Conservation (phyloP, 2,113 vertebrate species). For the Rhineura floridana region DNA sequence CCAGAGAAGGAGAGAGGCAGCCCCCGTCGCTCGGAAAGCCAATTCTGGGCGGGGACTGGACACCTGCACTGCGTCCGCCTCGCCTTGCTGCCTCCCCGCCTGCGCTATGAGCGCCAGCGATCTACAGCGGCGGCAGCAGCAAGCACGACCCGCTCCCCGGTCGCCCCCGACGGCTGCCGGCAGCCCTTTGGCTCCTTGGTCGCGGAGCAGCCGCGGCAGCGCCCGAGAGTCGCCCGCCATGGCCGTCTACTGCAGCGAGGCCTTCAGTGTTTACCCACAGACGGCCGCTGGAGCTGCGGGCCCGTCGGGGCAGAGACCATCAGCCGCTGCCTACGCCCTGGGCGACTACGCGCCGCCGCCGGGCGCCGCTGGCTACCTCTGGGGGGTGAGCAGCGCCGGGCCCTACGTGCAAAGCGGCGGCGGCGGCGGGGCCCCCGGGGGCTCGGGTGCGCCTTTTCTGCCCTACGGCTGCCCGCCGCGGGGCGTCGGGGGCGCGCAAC, state of each 20-base stretch:
- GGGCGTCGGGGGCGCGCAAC: slow-evolving; percentile 71
- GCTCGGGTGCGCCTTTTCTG: slow-evolving; percentile 74
- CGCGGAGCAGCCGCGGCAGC: slow-evolving; percentile 78
- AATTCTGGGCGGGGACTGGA: slow-evolving; percentile 5
- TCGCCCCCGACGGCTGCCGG: slow-evolving; percentile 1
- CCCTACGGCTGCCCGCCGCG: slow-evolving; percentile 81
- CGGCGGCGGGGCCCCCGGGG: slow-evolving; percentile 65
- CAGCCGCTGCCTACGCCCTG: slow-evolving; percentile 81
- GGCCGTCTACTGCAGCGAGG: slow-evolving; percentile 91
- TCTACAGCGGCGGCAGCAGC: not conserved
- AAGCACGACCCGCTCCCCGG: not conserved
- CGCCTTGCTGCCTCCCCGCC: not conserved
- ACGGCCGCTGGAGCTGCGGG: slow-evolving; percentile 58
- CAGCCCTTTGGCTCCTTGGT: slow-evolving; percentile 8
- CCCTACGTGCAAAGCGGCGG: slow-evolving; percentile 79
- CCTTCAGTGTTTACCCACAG: slow-evolving; percentile 87
- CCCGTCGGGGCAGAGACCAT: slow-evolving; percentile 73
- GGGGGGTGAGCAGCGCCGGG: slow-evolving; percentile 83
- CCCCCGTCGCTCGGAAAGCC: not conserved
- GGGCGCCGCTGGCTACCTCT: slow-evolving; percentile 78
- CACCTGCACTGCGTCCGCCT: not conserved
- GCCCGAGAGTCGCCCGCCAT: slow-evolving; percentile 83
- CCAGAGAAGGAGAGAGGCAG: not conserved
- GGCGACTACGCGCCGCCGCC: slow-evolving; percentile 79
- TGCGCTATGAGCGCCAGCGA: not conserved